These are phyloP conservation scores for Peromyscus leucopus DNA, from an alignment of 2,113 vertebrate genomes.

Conservation along the genomic window DNA sequence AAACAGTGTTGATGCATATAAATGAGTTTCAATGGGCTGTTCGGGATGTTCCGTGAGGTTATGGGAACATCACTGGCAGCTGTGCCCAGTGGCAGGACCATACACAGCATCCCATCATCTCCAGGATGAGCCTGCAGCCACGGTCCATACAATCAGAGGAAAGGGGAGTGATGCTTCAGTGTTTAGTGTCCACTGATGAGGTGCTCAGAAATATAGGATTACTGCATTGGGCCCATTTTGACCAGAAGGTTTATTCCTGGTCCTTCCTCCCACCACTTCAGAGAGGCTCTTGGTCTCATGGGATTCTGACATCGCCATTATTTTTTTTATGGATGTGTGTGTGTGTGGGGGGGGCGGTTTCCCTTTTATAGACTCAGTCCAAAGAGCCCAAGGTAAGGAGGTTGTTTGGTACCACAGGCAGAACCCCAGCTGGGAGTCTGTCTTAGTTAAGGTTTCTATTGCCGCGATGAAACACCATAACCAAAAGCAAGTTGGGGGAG, in stretches of 20 bases:
- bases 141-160: background rate
- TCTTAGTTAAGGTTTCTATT: background rate
- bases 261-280: background rate
- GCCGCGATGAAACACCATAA: too few species aligned
- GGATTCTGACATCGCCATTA: background rate
- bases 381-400: background rate
- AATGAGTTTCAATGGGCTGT: conserved; percentile 83
- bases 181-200: background rate
- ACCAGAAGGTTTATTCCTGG: background rate
- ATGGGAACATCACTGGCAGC: conserved; percentile 40
- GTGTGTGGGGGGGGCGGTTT: background rate
- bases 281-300: background rate
- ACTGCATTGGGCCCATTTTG: background rate
- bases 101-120: background rate
- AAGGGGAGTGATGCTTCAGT: background rate
- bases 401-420: background rate
- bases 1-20: conserved; percentile 84
- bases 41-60: conserved; percentile 30
- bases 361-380: background rate
- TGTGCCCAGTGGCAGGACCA: background rate
- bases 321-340: background rate
- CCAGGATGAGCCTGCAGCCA: background rate
- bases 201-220: background rate
- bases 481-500: background rate
- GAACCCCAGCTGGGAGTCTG: background rate